Base-by-base conservation (phyloP, 2,888 invertebrate species). In the Anarsia innoxiella region DNA sequence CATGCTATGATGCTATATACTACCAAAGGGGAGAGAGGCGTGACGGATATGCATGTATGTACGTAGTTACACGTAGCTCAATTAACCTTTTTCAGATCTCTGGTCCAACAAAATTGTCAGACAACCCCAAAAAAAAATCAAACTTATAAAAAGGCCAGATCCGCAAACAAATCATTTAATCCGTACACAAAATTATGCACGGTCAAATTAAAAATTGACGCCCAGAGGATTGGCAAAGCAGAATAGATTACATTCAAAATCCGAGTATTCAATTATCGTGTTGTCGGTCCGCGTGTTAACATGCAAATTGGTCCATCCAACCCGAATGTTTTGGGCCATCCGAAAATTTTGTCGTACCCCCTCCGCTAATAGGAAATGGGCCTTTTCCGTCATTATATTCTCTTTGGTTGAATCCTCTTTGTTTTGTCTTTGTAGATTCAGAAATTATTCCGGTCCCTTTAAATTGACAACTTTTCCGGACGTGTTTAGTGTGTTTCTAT, bases 361-460 rank as follows among this genome's bases (percentile, higher is more conserved):
- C 52, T 55, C 46, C 36, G 53, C 63, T 71, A 73, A 76, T 73
- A 72, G 77, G 75, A 78, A 77, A 78, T 69, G 62, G 70, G 56
- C 65, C 59, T 67, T 73, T 74, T 70, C 71, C 72, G 64, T 68
- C 69, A 71, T 74, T 66, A 65, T n/a, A n/a, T 69, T 67, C 68
- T 58, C 59, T 59, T 60, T 56, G 55, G 53, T 44, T n/a, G n/a
- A n/a, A n/a, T n/a, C n/a, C 52, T 68, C 60, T 68, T 72, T 76
- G 77, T 75, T 70, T 68, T 63, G 59, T 63, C 60, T 49, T 64
- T 59, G 60, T 58, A 58, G 63, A 68, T 73, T 71, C 53, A 54
- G 52, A 66, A 66, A 73, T 71, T 72, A 65, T 66, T 55, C 59
- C 41, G 48, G 53, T 44, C 57, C 61, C 56, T n/a, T n/a, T n/a